Evolutionary conservation across 2,113 vertebrate genomes (phyloP).

Genomic region (Microtus ochrogaster): DNA sequence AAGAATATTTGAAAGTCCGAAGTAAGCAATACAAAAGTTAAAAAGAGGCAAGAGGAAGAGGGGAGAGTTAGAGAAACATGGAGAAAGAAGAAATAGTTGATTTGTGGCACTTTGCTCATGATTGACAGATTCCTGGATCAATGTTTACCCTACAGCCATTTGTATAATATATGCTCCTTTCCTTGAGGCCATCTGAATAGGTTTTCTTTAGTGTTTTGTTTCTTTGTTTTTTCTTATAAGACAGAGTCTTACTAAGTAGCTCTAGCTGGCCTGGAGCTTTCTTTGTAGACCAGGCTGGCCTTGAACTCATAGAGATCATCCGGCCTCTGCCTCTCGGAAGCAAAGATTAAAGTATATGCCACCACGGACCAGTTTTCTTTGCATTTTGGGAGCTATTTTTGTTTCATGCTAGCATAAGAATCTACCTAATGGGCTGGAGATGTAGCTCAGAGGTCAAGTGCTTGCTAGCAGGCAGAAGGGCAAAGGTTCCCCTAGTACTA

Average conservation of each 20-base stretch:
- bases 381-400: not conserved
- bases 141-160: not conserved
- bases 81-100: not conserved
- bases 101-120: not conserved
- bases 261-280: not conserved
- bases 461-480: not conserved
- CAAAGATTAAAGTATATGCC: not conserved
- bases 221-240: no score
- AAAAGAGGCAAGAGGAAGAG: constrained; percentile 26
- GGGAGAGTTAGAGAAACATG: not conserved
- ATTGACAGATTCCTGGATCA: not conserved
- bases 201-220: not conserved
- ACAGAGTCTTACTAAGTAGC: not conserved
- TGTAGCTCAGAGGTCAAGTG: not conserved
- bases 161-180: not conserved
- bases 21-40: constrained; percentile 14
- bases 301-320: not conserved
- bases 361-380: not conserved
- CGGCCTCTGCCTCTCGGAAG: not conserved
- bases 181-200: not conserved
- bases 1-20: not conserved
- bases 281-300: not conserved
- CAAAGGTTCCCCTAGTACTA: not conserved
- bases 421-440: not conserved
- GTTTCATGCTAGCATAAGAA: not conserved